Evolutionary conservation across 1,140 invertebrate species (phyloP).

Genomic region (Thaumetopoea pityocampa): DNA sequence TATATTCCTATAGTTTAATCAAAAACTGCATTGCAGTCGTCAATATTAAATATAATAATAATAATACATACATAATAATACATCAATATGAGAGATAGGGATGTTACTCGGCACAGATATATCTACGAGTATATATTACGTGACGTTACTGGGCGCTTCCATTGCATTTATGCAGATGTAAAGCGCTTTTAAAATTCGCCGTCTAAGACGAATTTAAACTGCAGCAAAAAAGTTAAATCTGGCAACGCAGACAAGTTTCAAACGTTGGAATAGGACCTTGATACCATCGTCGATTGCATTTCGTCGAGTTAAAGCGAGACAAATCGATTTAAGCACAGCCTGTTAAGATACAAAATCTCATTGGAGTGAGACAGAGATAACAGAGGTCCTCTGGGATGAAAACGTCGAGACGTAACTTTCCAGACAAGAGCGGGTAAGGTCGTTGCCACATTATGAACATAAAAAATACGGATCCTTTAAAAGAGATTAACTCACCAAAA

Average conservation of each 20-base stretch:
- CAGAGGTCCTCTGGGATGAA: conserved; percentile 32
- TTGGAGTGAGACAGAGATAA: conserved; percentile 44
- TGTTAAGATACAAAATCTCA: conserved; percentile 46
- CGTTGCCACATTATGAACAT: conserved; percentile 49
- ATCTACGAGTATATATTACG: too few species aligned
- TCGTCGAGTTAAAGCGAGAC: conserved; percentile 51
- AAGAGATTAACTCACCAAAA: conserved; percentile 38
- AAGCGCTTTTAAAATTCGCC: conserved; percentile 35
- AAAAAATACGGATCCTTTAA: conserved; percentile 49
- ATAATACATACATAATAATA: too few species aligned
- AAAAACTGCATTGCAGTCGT: too few species aligned
- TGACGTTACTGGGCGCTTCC: too few species aligned
- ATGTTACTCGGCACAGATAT: too few species aligned
- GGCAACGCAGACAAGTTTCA: conserved; percentile 49
- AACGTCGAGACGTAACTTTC: conserved; percentile 21
- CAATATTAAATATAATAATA: too few species aligned
- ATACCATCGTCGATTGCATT: conserved; percentile 38
- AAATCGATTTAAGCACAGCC: conserved; percentile 53
- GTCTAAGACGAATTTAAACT: conserved; percentile 32
- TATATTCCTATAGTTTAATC: too few species aligned
- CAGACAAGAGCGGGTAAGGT: conserved; percentile 30
- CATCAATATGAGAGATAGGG: too few species aligned
- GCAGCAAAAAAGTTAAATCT: conserved; percentile 56
- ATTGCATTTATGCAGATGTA: conserved; percentile 26
- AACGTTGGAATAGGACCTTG: conserved; percentile 30